phyloP scores from a whole-genome alignment of 2,797 vertebrate species.

The Eurystomus glaucurus region DNA sequence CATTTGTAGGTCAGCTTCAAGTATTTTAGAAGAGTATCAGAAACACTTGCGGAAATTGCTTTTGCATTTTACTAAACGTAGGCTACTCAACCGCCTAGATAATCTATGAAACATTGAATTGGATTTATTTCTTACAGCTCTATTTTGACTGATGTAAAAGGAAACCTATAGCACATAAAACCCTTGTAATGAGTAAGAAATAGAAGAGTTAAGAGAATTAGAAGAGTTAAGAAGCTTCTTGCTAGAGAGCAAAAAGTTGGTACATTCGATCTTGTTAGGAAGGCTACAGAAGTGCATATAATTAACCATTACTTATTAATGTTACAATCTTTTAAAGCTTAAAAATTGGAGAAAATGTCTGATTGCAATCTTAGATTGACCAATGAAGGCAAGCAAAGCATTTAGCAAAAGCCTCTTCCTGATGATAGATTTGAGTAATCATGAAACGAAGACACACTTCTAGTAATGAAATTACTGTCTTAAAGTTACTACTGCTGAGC shows the following conservation, averaged over 20 bases:
- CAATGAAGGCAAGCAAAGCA: background rate
- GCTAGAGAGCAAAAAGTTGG: background rate
- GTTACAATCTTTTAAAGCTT: background rate
- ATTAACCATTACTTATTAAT: background rate
- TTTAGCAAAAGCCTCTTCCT: background rate
- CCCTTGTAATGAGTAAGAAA: background rate
- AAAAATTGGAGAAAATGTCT: background rate
- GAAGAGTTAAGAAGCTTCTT: background rate
- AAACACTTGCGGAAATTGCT: background rate
- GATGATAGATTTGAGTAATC: background rate
- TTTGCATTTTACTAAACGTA: background rate
- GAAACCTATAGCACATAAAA: background rate
- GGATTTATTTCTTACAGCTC: background rate
- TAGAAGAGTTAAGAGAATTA: background rate
- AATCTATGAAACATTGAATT: background rate
- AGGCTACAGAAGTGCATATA: slow-evolving; percentile 11
- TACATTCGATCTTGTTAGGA: background rate
- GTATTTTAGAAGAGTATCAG: background rate
- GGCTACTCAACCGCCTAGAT: background rate
- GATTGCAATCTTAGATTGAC: background rate
- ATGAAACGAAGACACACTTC: background rate
- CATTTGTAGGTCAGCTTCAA: background rate
- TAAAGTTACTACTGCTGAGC: background rate
- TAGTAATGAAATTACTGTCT: background rate
- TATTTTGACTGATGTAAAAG: background rate